A percentile compares a stretch with the other conserved stretches of the same genome.
These are phyloP conservation scores for Eueides isabella DNA, from an alignment of 1,140 invertebrate genomes.

Conservation along the genomic window DNA sequence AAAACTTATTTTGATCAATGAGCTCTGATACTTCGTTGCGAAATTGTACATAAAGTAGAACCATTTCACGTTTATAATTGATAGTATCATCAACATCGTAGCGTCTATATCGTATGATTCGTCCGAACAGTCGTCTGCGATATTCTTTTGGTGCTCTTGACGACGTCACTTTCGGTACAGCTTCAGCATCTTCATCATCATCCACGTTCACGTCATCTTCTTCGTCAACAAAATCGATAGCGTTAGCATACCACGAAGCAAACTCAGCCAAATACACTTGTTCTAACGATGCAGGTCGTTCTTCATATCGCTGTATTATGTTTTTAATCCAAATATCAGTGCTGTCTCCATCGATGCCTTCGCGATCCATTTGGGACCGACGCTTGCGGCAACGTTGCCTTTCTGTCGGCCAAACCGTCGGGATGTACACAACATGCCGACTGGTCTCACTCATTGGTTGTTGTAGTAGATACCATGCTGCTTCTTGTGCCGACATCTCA, in stretches of 20 bases:
- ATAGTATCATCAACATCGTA: slow-evolving; percentile 58
- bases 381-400: slow-evolving; percentile 58
- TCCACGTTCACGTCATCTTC: slow-evolving; percentile 51
- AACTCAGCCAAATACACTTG: slow-evolving; percentile 61
- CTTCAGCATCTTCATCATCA: slow-evolving; percentile 53
- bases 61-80: slow-evolving; percentile 66
- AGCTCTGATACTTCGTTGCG: slow-evolving; percentile 59
- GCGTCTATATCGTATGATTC: slow-evolving; percentile 59
- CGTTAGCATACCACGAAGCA: slow-evolving; percentile 54
- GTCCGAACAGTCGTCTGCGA: slow-evolving; percentile 46
- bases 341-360: slow-evolving; percentile 49
- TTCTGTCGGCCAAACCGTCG: slow-evolving; percentile 63
- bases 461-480: slow-evolving; percentile 70
- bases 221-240: slow-evolving; percentile 52
- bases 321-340: slow-evolving; percentile 59
- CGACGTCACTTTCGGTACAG: slow-evolving; percentile 17
- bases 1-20: slow-evolving; percentile 57
- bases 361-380: slow-evolving; percentile 52
- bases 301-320: slow-evolving; percentile 57
- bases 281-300: slow-evolving; percentile 55
- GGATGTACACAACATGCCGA: slow-evolving; percentile 58
- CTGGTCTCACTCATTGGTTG: slow-evolving; percentile 52
- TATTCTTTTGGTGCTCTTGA: slow-evolving; percentile 46
- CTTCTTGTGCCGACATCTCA: slow-evolving; percentile 73
- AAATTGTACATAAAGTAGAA: slow-evolving; percentile 55